Base-by-base conservation (phyloP, 2,797 vertebrate genomes). In the Myotis pilosus region DNA sequence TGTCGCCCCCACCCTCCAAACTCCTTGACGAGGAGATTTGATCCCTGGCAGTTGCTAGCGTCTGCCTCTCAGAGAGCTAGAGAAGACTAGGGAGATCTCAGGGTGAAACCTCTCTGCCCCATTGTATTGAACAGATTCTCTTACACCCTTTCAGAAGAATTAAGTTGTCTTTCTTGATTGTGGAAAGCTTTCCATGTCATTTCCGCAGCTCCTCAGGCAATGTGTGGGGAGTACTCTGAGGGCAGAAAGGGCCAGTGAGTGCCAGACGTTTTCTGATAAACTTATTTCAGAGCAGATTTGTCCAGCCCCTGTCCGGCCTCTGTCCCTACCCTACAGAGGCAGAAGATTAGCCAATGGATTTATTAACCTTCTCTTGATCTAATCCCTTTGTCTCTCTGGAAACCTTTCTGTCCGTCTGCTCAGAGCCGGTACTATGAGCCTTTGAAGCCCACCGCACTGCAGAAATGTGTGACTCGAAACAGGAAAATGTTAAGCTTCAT, bases 381-480 rank as follows among this genome's bases (percentile, higher is more conserved):
- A 88, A 95, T 79, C 53, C 41, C 8, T 93, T 86, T 84, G 47
- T 94, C 74, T 93, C 28, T 92, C 72, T 92, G 91, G 84, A 95
- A 94, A 95, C 30, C n/a, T 82, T 87, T 81, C 41, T 92, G 64
- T 90, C 57, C 36, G 64, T 92, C 62, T 44, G 12, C 64, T 55
- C 57, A 96, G 97, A 38, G 91, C 38, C 79, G 57, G 68, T 95
- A 96, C 88, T 97, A 97, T n/a, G 86, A 95, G 41, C 92, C 57
- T 1, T n/a, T 94, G 78, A 97, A 95, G 15, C 57, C 94, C 4
- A 68, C 78, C 0, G 49, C 53, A 2, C 53, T 96, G 60, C 95
- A 97, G 36, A 95, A 96, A 66, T 87, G 89, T 8, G 57, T 98
- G 84, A 55, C 64, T 72, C 83, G 36, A 62, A 95, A 93, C 51